phyloP scores from a whole-genome alignment of 2,113 vertebrate species.

The Hirundichthys speculiger region DNA sequence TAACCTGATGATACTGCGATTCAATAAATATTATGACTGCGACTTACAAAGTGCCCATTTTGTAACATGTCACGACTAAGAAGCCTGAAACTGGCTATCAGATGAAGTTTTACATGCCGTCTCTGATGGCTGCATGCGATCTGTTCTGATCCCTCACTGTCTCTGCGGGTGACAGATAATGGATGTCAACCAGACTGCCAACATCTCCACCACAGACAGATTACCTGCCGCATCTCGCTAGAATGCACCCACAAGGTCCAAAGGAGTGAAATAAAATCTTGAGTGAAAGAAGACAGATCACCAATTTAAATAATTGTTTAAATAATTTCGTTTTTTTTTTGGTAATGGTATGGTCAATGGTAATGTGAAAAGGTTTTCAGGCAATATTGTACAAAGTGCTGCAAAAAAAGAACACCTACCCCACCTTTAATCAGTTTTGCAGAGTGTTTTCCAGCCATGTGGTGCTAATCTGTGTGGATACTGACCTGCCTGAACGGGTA shows the following conservation, averaged over 20 bases:
- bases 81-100: conserved; percentile 46
- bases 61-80: conserved; percentile 45
- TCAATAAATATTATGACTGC: conserved; percentile 33
- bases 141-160: conserved; percentile 66
- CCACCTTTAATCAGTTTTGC: too few species aligned
- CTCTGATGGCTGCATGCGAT: conserved; percentile 63
- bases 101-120: conserved; percentile 73
- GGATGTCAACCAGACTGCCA: conserved; percentile 59
- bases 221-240: conserved; percentile 40
- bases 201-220: conserved; percentile 63
- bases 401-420: too few species aligned
- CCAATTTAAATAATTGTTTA: not conserved
- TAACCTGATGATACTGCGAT: conserved; percentile 19
- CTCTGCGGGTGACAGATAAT: conserved; percentile 71
- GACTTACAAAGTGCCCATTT: conserved; percentile 32
- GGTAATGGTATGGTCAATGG: too few species aligned
- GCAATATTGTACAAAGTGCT: too few species aligned
- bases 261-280: conserved; percentile 8
- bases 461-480: not conserved
- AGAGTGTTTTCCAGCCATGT: too few species aligned
- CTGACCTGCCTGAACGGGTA: conserved; percentile 88
- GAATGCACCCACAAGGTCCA: not conserved
- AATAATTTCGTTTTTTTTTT: too few species aligned
- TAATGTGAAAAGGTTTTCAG: too few species aligned
- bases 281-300: not conserved